Evolutionary conservation across 1,140 invertebrate genomes (phyloP).

Genomic region (Drosophila nebulosa): DNA sequence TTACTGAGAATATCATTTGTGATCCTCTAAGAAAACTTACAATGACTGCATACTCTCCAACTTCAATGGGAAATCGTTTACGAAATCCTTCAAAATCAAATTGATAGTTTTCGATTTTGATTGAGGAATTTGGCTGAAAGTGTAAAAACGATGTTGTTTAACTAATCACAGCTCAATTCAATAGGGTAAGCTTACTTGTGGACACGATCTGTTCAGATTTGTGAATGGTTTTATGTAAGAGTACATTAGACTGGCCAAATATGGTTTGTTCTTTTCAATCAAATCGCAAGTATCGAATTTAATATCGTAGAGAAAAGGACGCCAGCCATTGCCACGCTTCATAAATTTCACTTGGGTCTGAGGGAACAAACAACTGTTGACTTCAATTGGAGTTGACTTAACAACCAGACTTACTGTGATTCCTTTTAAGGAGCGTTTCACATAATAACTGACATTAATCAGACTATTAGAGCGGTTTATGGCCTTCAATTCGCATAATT

Average conservation of each 20-base stretch:
- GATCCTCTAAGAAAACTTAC: neutral
- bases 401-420: neutral
- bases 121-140: neutral
- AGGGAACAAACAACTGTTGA: neutral
- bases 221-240: neutral
- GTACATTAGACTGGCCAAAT: neutral
- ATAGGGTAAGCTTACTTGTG: neutral
- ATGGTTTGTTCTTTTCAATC: neutral
- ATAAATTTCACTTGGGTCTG: neutral
- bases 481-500: neutral
- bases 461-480: neutral
- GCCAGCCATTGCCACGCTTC: neutral
- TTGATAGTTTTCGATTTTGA: neutral
- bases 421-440: neutral
- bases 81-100: neutral
- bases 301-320: neutral
- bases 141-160: neutral
- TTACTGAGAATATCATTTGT: neutral
- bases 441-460: neutral
- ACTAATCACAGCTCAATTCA: too few species aligned
- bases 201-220: neutral
- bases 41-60: neutral
- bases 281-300: neutral
- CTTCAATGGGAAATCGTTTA: neutral
- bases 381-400: neutral